phyloP scores from a whole-genome alignment of 2,113 vertebrate genomes.

The Litocranius walleri region DNA sequence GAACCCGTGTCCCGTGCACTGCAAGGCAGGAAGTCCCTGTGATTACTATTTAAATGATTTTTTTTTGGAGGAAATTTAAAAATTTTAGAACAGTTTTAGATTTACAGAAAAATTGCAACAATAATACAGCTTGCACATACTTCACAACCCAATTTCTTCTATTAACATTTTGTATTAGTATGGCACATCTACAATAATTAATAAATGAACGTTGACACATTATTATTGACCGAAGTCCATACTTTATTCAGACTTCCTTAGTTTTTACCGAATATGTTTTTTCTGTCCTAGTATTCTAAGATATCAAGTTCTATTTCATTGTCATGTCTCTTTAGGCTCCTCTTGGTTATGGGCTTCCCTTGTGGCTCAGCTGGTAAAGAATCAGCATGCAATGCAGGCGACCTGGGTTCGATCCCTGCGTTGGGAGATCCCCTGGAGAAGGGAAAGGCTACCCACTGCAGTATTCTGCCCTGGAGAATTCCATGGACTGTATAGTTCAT shows the following conservation, averaged over 20 bases:
- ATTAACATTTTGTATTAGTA: background rate
- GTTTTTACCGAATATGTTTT: background rate
- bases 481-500: background rate
- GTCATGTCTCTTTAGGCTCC: background rate
- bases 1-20: background rate
- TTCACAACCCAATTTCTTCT: background rate
- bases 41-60: background rate
- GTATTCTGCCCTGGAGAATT: background rate
- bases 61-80: background rate
- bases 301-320: background rate
- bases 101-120: background rate
- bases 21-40: background rate
- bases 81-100: background rate
- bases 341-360: background rate
- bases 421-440: background rate
- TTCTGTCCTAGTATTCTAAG: background rate
- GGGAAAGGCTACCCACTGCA: background rate
- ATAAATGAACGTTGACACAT: background rate
- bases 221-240: background rate
- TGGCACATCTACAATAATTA: background rate
- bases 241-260: background rate
- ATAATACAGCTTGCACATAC: background rate
- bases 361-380: background rate
- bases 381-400: background rate
- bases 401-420: background rate